phyloP scores from a whole-genome alignment of 2,113 vertebrate genomes.

The Propithecus coquereli region DNA sequence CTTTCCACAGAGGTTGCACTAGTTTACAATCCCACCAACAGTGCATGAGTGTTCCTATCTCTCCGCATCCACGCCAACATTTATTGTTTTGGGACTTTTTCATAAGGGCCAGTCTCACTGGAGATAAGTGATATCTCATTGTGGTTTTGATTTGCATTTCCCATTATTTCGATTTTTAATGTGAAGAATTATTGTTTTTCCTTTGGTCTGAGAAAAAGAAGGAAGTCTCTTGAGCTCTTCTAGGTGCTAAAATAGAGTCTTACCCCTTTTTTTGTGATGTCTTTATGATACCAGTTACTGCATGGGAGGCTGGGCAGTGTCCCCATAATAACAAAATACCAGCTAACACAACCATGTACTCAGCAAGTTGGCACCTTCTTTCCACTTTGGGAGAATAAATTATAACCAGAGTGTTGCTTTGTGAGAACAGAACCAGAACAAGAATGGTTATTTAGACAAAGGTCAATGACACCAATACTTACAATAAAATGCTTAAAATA shows the following conservation, averaged over 20 bases:
- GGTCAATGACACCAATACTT: not conserved
- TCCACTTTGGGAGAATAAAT: not conserved
- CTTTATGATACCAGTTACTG: not conserved
- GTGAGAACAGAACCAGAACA: not conserved
- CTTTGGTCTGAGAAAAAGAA: not conserved
- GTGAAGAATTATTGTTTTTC: not conserved
- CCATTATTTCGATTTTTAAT: slow-evolving; percentile 29
- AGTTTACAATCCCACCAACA: no score
- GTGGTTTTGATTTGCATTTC: no score
- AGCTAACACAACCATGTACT: not conserved
- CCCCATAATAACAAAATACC: not conserved
- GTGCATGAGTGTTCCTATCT: no score
- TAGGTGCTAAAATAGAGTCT: not conserved
- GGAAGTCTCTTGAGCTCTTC: not conserved
- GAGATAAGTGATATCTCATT: no score
- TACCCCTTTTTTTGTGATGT: not conserved
- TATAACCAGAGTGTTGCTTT: not conserved
- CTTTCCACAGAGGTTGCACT: no score
- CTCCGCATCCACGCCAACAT: no score
- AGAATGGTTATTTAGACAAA: not conserved
- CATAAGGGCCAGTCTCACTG: no score
- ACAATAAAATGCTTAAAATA: slow-evolving; percentile 20
- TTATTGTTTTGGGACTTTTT: no score
- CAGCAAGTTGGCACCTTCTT: not conserved
- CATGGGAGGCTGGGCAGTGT: not conserved